phyloP scores from a whole-genome alignment of 2,888 invertebrate species.

The Xestobium rufovillosum region DNA sequence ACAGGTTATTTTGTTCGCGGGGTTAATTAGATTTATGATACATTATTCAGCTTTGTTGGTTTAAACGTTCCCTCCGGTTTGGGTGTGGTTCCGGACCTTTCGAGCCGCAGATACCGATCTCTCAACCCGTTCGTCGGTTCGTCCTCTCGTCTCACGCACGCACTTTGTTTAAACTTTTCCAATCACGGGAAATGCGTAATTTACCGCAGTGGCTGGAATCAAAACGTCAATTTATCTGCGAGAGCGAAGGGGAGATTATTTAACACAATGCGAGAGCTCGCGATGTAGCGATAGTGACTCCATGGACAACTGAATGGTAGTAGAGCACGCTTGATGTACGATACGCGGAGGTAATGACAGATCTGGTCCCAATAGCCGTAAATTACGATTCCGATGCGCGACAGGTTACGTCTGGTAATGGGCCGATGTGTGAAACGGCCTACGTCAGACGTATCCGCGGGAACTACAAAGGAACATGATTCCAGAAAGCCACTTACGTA shows the following conservation, averaged over 20 bases:
- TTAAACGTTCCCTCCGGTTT: slow-evolving; percentile 29
- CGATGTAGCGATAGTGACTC: slow-evolving; percentile 27
- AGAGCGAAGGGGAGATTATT: slow-evolving; percentile 23
- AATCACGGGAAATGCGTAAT: slow-evolving; percentile 10
- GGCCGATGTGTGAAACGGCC: neutral
- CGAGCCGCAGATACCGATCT: slow-evolving; percentile 4
- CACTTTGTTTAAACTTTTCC: too few relatives aligned
- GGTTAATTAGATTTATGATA: slow-evolving; percentile 43
- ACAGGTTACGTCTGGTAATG: slow-evolving; percentile 1
- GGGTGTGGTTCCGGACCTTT: slow-evolving; percentile 25
- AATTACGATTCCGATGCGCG: slow-evolving; percentile 28
- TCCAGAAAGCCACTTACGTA: too few relatives aligned
- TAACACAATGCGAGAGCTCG: slow-evolving; percentile 25
- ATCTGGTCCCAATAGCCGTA: slow-evolving; percentile 35
- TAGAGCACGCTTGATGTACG: slow-evolving; percentile 33
- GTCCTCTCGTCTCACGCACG: slow-evolving; percentile 4
- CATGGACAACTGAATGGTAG: slow-evolving; percentile 33
- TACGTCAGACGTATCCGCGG: too few relatives aligned
- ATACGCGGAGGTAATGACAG: slow-evolving; percentile 36
- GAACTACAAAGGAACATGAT: too few relatives aligned
- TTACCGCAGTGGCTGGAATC: slow-evolving; percentile 25
- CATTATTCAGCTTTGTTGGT: slow-evolving; percentile 34
- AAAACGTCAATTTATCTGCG: slow-evolving; percentile 25
- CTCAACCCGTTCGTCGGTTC: slow-evolving; percentile 2
- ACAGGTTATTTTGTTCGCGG: slow-evolving; percentile 40